Percentiles rank a stretch among this genome's conserved stretches.
phyloP scores from a whole-genome alignment of 30 jellyfish, hydroid and myxozoan species.

The Clytia hemisphaerica region DNA sequence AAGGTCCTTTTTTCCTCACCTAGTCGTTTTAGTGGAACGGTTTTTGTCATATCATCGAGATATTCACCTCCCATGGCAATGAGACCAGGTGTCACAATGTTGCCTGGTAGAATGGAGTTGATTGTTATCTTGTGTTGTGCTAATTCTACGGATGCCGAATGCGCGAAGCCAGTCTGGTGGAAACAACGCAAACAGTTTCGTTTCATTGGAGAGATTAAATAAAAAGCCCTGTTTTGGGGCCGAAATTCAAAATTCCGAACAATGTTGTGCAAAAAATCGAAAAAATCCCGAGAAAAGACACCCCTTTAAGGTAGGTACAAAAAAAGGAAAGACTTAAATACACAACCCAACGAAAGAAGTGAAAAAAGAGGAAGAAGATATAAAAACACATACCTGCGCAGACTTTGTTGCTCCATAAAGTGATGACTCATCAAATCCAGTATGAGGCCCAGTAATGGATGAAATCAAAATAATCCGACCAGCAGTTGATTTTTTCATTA shows the following conservation, averaged over 20 bases:
- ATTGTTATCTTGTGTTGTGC: background rate
- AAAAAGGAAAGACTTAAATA: too few relatives aligned
- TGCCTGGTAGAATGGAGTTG: background rate
- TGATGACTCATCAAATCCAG: background rate
- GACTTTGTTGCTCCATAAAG: slow-evolving; percentile 4
- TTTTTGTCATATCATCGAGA: background rate
- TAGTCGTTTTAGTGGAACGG: slow-evolving; percentile 9
- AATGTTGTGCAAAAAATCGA: too few relatives aligned
- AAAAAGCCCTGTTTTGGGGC: too few relatives aligned
- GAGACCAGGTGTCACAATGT: background rate
- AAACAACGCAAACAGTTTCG: too few relatives aligned
- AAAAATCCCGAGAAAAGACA: too few relatives aligned
- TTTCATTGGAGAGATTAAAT: too few relatives aligned
- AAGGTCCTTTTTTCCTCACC: background rate
- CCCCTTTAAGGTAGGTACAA: too few relatives aligned
- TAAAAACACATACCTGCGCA: background rate
- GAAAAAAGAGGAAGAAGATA: background rate
- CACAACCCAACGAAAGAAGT: background rate
- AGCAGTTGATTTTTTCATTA: background rate
- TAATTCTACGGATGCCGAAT: background rate
- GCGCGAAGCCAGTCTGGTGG: slow-evolving; percentile 1
- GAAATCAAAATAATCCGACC: slow-evolving; percentile 4
- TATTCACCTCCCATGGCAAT: background rate
- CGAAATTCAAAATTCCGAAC: too few relatives aligned
- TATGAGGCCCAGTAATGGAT: background rate